Percentiles rank a stretch among this genome's conserved stretches.
Conservation (phyloP, 92 coral and sea anemone species). For the Epizoanthus illoricatus region DNA sequence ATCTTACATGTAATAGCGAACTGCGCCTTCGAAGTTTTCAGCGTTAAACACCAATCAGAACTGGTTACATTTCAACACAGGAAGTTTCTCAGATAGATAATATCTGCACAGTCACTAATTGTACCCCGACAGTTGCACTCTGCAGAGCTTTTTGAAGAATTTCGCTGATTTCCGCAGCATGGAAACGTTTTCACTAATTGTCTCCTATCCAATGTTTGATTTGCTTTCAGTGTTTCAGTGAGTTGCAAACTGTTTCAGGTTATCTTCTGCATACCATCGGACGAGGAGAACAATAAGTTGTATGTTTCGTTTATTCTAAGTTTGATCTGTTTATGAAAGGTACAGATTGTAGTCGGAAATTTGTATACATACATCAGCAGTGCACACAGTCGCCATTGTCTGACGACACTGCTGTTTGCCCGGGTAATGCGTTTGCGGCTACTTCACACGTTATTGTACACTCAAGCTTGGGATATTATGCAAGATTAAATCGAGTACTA, state of each 20-base stretch:
- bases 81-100: conserved; percentile 13
- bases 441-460: background rate
- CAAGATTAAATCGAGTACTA: conserved; percentile 9
- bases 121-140: background rate
- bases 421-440: conserved; percentile 25
- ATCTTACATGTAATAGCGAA: too few species aligned
- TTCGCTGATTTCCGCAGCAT: background rate
- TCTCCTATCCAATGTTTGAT: background rate
- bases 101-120: background rate
- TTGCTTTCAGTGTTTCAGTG: background rate
- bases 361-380: background rate
- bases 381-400: conserved; percentile 5
- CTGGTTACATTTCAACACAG: background rate
- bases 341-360: conserved; percentile 20
- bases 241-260: conserved; percentile 8
- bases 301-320: background rate
- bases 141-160: background rate
- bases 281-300: conserved; percentile 4
- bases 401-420: conserved; percentile 19
- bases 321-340: background rate
- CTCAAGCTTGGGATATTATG: conserved; percentile 9
- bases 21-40: too few species aligned
- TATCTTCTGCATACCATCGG: conserved; percentile 24
- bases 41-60: background rate
- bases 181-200: too few species aligned